Evolutionary conservation across 2,113 vertebrate species (phyloP).

Genomic region (Neodon shergylaensis): DNA sequence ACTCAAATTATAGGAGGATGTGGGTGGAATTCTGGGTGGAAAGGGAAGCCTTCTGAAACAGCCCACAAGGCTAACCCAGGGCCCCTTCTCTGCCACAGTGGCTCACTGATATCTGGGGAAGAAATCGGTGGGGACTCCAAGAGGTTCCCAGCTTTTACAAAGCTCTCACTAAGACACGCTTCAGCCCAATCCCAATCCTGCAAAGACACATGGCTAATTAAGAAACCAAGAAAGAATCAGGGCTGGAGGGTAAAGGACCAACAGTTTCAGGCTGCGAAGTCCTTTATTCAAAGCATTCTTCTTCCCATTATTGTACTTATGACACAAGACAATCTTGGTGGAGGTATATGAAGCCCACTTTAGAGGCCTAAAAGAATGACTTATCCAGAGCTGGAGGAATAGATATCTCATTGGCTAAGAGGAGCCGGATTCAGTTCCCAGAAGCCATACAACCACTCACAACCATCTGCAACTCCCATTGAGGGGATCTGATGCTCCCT

Average conservation of each 20-base stretch:
- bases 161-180: neutral
- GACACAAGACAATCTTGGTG: neutral
- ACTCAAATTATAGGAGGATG: neutral
- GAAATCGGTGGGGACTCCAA: neutral
- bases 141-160: neutral
- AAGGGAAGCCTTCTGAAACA: neutral
- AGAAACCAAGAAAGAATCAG: slow-evolving; percentile 23
- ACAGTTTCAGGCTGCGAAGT: neutral
- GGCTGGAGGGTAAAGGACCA: slow-evolving; percentile 3
- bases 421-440: neutral
- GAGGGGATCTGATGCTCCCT: neutral
- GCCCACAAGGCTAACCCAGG: too few relatives aligned
- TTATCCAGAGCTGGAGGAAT: neutral
- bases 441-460: neutral
- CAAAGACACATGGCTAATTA: neutral
- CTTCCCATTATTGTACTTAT: neutral
- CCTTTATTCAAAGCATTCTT: neutral
- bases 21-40: rapidly evolving
- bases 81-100: neutral
- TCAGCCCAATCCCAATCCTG: neutral
- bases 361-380: neutral
- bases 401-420: neutral
- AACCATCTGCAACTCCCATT: neutral
- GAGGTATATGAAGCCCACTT: neutral
- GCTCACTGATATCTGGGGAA: neutral